Evolutionary conservation across 2,888 invertebrate species (phyloP), one percentile per base, ranked within the genome.

Genomic region (Eristalis intricaria): DNA sequence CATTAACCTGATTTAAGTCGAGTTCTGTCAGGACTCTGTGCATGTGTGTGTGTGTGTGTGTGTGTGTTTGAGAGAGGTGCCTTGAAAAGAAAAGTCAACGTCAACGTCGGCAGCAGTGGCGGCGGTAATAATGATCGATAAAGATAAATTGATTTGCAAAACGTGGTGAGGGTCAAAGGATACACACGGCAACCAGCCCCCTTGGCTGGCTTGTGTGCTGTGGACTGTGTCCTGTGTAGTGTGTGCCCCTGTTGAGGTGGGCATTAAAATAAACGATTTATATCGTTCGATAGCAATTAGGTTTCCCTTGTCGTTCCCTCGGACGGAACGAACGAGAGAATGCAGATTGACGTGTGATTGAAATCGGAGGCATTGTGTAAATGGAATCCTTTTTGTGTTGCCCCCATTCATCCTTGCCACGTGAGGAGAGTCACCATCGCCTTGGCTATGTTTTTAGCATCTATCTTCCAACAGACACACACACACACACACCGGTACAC

Each of bases 191-290:
- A 7, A 3, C 26, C 23, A 4, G n/a, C n/a, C n/a, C 26, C 26
- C 26, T 2, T 26, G 26, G 26, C 26, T 26, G 26, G 26, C 26
- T 2, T 26, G 26, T 26, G 26, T 26, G 26, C 26, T 3, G 3
- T 3, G 26, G 1, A 26, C 26, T 66, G 7, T 58, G 60, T 19
- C 60, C 5, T 22, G 38, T 56, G 13, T 11, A 56, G 84, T 70
- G 58, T 65, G 68, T 77, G 64, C 69, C 7, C 2, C 19, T 73
- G 73, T 82, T 77, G 85, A 81, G 70, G 76, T 68, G 38, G 65
- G 84, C 69, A 82, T 82, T 82, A 78, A 83, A 86, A 75, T 83
- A 86, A 86, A 86, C 86, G 86, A 86, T 86, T 86, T 86, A 86
- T 86, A 83, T 86, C 82, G 82, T 70, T 83, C 82, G 74, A 83